These are phyloP conservation scores for Hippasteria phrygiana DNA, from an alignment of 53 echinoderm and acorn worm genomes.

Conservation along the genomic window DNA sequence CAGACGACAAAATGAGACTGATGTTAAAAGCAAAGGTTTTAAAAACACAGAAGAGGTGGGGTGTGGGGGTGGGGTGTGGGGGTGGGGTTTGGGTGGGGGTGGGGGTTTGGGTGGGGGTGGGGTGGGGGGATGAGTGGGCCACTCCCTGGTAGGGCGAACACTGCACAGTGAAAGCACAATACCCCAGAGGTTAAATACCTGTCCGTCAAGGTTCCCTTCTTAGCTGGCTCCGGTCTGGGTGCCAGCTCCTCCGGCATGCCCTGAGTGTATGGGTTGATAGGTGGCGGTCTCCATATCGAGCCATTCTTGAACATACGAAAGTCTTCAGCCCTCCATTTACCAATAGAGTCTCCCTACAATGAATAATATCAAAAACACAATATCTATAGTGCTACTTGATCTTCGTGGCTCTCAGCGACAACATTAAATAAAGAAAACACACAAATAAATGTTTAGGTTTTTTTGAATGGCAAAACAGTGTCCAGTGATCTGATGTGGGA, in stretches of 20 bases:
- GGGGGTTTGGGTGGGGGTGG: too few relatives aligned
- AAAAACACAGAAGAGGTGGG: not conserved
- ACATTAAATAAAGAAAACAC: too few relatives aligned
- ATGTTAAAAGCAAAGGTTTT: not conserved
- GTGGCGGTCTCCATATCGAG: constrained; percentile 94
- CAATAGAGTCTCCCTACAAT: constrained; percentile 85
- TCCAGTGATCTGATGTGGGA: too few relatives aligned
- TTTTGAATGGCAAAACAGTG: too few relatives aligned
- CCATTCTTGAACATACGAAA: constrained; percentile 95
- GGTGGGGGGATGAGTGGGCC: too few relatives aligned
- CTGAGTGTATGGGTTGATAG: constrained; percentile 92
- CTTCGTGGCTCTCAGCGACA: too few relatives aligned
- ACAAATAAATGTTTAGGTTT: too few relatives aligned
- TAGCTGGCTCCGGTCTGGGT: constrained; percentile 66
- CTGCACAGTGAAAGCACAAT: too few relatives aligned
- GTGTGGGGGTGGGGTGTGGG: not conserved
- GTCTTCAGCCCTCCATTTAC: constrained; percentile 86
- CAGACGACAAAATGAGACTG: too few relatives aligned
- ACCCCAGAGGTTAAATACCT: constrained; percentile 49
- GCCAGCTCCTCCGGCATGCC: constrained; percentile 96
- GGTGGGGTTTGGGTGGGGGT: too few relatives aligned
- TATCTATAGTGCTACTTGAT: not conserved
- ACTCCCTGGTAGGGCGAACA: too few relatives aligned
- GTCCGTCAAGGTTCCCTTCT: constrained; percentile 79
- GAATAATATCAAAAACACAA: not conserved